Percentiles rank a stretch among this genome's conserved stretches.
Conservation (phyloP, 92 coral and sea anemone genomes). For the Paragorgia papillata region DNA sequence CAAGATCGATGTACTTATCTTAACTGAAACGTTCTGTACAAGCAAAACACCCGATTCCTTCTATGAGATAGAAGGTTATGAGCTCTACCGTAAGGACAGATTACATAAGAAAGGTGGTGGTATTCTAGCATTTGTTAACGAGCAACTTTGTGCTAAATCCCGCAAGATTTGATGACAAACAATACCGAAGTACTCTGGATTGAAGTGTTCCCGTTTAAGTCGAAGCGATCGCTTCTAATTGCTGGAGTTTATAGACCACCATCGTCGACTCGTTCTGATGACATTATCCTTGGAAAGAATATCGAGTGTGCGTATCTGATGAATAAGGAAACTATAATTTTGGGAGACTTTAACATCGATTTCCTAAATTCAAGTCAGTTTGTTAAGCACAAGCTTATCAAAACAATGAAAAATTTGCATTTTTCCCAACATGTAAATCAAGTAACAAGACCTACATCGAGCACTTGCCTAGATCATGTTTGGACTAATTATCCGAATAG, state of each 20-base stretch:
- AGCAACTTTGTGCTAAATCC: not conserved
- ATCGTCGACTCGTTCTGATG: not conserved
- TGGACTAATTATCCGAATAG: not conserved
- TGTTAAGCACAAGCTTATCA: slow-evolving; percentile 35
- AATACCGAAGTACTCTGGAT: slow-evolving; percentile 14
- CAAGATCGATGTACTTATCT: not conserved
- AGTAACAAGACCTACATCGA: not conserved
- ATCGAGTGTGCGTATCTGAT: not conserved
- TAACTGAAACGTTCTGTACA: slow-evolving; percentile 9
- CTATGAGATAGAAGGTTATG: slow-evolving; percentile 1
- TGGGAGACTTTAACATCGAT: slow-evolving; percentile 8
- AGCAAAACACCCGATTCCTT: not conserved
- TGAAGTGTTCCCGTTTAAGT: slow-evolving; percentile 8
- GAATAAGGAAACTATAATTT: not conserved
- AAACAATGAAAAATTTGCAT: slow-evolving; percentile 33
- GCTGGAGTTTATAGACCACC: slow-evolving; percentile 14
- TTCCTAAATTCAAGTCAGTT: not conserved
- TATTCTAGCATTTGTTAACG: not conserved
- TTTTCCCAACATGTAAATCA: slow-evolving; percentile 2
- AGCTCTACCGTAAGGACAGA: slow-evolving; percentile 23
- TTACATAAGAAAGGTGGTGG: slow-evolving; percentile 24
- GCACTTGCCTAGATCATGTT: not conserved
- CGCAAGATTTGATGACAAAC: not conserved
- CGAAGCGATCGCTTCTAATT: not conserved
- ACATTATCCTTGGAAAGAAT: not conserved